These are phyloP conservation scores for Musca vetustissima DNA, from an alignment of 1,140 invertebrate genomes.

Conservation along the genomic window DNA sequence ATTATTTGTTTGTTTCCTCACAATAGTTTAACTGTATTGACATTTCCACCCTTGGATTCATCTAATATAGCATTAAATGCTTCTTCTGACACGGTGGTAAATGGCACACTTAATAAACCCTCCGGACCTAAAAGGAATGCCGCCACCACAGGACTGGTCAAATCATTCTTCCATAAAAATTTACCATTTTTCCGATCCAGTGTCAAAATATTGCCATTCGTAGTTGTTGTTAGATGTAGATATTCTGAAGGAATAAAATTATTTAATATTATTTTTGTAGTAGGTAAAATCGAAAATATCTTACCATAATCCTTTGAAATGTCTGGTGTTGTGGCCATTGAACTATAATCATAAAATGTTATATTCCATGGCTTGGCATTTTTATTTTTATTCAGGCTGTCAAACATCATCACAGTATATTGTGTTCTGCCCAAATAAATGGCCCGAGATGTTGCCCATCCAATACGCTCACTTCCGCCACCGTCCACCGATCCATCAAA, in stretches of 20 bases:
- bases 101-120: conserved; percentile 82
- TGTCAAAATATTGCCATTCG: conserved; percentile 82
- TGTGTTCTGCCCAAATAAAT: conserved; percentile 71
- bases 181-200: conserved; percentile 72
- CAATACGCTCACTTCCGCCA: conserved; percentile 27
- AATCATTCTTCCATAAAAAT: conserved; percentile 83
- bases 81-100: conserved; percentile 86
- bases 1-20: conserved; percentile 57
- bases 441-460: conserved; percentile 37
- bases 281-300: too few relatives aligned
- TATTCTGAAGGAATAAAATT: conserved; percentile 66
- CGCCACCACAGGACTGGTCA: conserved; percentile 88
- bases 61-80: conserved; percentile 75
- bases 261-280: not conserved
- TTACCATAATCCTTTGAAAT: conserved; percentile 82
- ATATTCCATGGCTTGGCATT: conserved; percentile 89
- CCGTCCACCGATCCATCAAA: conserved; percentile 54
- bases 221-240: conserved; percentile 86
- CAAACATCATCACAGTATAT: conserved; percentile 94
- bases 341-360: conserved; percentile 88
- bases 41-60: conserved; percentile 63
- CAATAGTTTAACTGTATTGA: conserved; percentile 75
- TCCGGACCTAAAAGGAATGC: conserved; percentile 80
- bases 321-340: conserved; percentile 72
- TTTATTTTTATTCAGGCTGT: conserved; percentile 73